Conservation (phyloP, 2,113 vertebrate species). For the Cyanistes caeruleus region DNA sequence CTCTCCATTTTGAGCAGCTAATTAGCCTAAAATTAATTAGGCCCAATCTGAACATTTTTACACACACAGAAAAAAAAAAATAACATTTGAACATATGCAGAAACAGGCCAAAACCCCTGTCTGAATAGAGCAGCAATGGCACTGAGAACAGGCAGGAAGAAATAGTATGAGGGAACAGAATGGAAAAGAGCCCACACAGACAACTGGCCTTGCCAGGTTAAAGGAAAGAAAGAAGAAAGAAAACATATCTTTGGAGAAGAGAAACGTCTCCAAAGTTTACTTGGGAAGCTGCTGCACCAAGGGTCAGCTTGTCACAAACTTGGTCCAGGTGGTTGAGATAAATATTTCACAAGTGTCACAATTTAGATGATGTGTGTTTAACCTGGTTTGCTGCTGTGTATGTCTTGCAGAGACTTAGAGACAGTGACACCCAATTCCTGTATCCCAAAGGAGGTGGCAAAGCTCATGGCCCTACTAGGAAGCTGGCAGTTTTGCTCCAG, state of each 20-base stretch:
- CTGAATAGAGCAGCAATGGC: not conserved
- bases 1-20: constrained; percentile 29
- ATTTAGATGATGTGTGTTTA: not conserved
- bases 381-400: not conserved
- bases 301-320: not conserved
- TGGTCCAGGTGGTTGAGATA: not conserved
- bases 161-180: not conserved
- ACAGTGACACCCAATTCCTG: not conserved
- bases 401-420: not conserved
- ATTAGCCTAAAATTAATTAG: constrained; percentile 41
- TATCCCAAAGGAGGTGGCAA: not conserved
- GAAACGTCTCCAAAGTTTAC: not conserved
- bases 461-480: not conserved
- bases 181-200: accelerated
- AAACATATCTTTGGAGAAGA: not conserved
- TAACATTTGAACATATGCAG: not conserved
- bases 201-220: not conserved
- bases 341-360: not conserved
- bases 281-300: not conserved
- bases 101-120: not conserved
- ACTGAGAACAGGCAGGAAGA: not conserved
- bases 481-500: not conserved
- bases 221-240: not conserved
- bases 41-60: constrained; percentile 12
- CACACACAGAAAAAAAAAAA: not conserved